Percentiles rank a stretch among this genome's conserved stretches.
Conservation (phyloP, 1,140 invertebrate species). For the Mesaphorura yosii region DNA sequence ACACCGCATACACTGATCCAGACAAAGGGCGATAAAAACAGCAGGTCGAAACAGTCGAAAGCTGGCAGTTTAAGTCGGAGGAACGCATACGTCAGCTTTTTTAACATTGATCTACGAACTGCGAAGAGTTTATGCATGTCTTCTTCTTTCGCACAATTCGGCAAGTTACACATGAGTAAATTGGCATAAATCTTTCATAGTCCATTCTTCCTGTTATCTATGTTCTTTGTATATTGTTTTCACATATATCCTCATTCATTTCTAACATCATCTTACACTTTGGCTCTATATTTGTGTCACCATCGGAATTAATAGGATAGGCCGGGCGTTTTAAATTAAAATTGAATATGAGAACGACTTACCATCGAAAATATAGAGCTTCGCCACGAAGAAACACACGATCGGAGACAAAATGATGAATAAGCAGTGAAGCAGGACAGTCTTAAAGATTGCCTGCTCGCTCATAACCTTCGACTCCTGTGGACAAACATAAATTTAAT, state of each 20-base stretch:
- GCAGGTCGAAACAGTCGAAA: too few species aligned
- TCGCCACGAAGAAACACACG: conserved; percentile 37
- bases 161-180: too few species aligned
- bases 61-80: too few species aligned
- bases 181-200: too few species aligned
- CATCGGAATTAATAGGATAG: neutral
- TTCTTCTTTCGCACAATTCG: too few species aligned
- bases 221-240: neutral
- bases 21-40: too few species aligned
- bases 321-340: neutral
- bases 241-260: neutral
- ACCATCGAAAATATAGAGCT: conserved; percentile 40
- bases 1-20: too few species aligned
- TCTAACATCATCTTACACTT: neutral
- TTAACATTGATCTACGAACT: too few species aligned
- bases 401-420: conserved; percentile 39
- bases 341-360: conserved; percentile 12
- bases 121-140: too few species aligned
- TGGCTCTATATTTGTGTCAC: neutral
- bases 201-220: neutral
- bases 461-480: conserved; percentile 23
- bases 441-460: conserved; percentile 38
- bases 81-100: too few species aligned
- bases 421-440: conserved; percentile 37
- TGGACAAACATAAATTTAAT: too few species aligned